Conservation (phyloP, 2,113 vertebrate species). For the Sceloporus undulatus region DNA sequence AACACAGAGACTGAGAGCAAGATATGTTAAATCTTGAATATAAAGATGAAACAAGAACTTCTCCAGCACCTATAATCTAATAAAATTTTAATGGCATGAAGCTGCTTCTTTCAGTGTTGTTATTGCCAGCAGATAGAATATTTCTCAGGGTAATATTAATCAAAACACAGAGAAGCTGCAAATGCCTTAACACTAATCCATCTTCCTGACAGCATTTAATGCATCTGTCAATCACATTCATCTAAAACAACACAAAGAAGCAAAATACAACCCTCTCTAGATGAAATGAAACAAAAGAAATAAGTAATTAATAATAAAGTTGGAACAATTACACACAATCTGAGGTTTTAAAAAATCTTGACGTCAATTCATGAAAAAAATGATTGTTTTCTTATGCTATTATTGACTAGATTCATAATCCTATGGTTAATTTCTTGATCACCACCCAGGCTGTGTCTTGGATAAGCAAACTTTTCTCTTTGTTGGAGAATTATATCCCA, state of each 20-base stretch:
- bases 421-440: neutral
- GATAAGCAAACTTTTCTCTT: neutral
- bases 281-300: neutral
- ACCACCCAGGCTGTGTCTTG: neutral
- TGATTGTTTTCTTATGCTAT: neutral
- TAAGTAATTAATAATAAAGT: slow-evolving; percentile 1
- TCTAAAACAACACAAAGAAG: slow-evolving; percentile 23
- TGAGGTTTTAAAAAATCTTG: neutral
- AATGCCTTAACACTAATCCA: slow-evolving; percentile 38
- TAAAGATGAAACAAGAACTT: neutral
- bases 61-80: neutral
- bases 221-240: slow-evolving; percentile 21
- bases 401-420: neutral
- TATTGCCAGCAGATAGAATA: slow-evolving; percentile 7
- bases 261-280: neutral
- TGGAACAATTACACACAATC: neutral
- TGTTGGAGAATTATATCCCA: neutral
- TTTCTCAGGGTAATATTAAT: slow-evolving; percentile 41
- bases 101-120: neutral
- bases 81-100: neutral
- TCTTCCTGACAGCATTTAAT: slow-evolving; percentile 22
- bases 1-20: slow-evolving; percentile 7
- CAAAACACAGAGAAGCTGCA: slow-evolving; percentile 12
- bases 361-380: neutral
- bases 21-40: slow-evolving; percentile 21